Evolutionary conservation across 2,113 vertebrate genomes (phyloP).

Genomic region (Triplophysa rosa): DNA sequence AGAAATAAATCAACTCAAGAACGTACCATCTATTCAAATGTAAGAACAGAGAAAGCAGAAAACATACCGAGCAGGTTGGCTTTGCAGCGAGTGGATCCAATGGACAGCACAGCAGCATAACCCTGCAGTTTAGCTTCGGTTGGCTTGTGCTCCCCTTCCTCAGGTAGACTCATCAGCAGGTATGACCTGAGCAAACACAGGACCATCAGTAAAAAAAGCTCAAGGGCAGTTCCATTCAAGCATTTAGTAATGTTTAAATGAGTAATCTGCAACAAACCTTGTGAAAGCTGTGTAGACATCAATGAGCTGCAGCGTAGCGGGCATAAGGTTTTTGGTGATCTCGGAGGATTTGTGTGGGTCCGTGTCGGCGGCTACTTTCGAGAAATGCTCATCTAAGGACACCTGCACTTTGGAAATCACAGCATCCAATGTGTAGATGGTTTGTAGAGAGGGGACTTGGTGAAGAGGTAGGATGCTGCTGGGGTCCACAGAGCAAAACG

Average conservation of each 20-base stretch:
- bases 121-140: constrained; percentile 88
- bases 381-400: constrained; percentile 94
- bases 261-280: constrained; percentile 69
- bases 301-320: constrained; percentile 90
- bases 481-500: constrained; percentile 87
- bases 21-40: not conserved
- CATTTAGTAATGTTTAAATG: not conserved
- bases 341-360: constrained; percentile 89
- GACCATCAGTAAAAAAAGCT: not conserved
- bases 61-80: constrained; percentile 85
- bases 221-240: not conserved
- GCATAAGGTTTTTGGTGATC: constrained; percentile 94
- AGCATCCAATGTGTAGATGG: constrained; percentile 93
- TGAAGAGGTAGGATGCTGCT: constrained; percentile 86
- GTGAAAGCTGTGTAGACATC: constrained; percentile 90
- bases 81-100: constrained; percentile 93
- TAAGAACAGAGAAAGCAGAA: not conserved
- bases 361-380: constrained; percentile 89
- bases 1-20: not conserved
- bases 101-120: constrained; percentile 89
- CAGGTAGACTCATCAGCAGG: constrained; percentile 88
- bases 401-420: constrained; percentile 98
- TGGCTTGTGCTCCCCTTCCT: constrained; percentile 85
- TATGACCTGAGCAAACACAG: constrained; percentile 79
- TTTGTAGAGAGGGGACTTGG: constrained; percentile 91